Base-by-base conservation (phyloP, 2,888 invertebrate species). In the Rapana venosa region DNA sequence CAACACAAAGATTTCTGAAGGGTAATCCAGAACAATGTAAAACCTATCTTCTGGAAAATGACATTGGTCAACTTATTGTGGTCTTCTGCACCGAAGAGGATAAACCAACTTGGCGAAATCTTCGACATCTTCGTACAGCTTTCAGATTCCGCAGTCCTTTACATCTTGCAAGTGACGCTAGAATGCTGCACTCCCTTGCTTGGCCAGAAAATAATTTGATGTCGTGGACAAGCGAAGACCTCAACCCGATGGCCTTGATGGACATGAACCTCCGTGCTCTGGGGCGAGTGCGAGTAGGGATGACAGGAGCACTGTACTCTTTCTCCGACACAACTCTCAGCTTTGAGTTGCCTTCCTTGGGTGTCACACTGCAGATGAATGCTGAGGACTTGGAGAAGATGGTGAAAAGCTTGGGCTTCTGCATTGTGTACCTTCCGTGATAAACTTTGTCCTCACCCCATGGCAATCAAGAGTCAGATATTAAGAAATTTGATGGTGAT, bases 171-270 rank as follows among this genome's bases (percentile, higher is more conserved):
- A 47, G n/a, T 20, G 47, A 61, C 35, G 36, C 8, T 0, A 32
- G 0, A 36, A 74, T 87, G 13, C 15, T 47, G 1, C 70, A 36
- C n/a, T n/a, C 20, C n/a, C 36, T 74, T 1, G 35, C 87, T 15
- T 87, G 87, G 74, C 35, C 22, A n/a, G 87, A 47, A 47, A 47
- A 36, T 1, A 17, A 61, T 35, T 30, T 36, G 13, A 66, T 56
- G 35, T 87, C 87, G 13, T 87, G 87, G 87, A 87, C 70, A 13
- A 13, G 13, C 17, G 87, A 87, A 87, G 87, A 87, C 66, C 32
- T 87, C 20, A 74, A 56, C 30, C 87, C 87, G 35, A 4, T 87
- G 74, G 74, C n/a, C 17, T 6, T 74, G 87, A 32, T 87, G n/a
- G 74, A 87, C 47, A 13, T 87, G 47, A 47, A 66, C 74, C 35